These are phyloP conservation scores for Ceryle rudis DNA, from an alignment of 2,797 vertebrate species.

Conservation along the genomic window DNA sequence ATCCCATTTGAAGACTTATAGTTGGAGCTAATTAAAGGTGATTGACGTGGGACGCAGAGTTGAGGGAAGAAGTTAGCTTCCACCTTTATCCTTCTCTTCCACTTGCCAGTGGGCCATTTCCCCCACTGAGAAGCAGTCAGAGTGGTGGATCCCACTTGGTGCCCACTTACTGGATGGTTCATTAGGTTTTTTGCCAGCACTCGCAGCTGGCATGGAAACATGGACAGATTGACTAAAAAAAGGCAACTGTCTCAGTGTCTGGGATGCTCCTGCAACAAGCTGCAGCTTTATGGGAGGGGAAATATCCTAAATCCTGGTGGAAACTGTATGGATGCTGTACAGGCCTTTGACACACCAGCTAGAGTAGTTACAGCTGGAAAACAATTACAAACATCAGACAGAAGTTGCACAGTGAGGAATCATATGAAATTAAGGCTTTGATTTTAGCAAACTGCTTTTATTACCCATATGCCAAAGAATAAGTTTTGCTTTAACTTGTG, in stretches of 20 bases:
- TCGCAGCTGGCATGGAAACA: slow-evolving; percentile 27
- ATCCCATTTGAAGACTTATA: background rate
- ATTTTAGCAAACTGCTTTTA: slow-evolving; percentile 71
- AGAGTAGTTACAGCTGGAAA: background rate
- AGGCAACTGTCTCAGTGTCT: background rate
- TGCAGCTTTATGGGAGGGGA: background rate
- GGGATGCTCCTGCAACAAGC: background rate
- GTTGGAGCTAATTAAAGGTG: background rate
- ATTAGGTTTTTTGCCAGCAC: background rate
- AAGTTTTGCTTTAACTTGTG: slow-evolving; percentile 61
- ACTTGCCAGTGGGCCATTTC: background rate
- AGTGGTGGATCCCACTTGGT: background rate
- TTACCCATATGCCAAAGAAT: slow-evolving; percentile 51
- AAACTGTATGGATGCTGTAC: background rate
- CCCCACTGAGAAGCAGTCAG: background rate
- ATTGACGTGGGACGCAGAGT: background rate
- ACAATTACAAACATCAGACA: slow-evolving; percentile 54
- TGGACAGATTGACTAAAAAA: slow-evolving; percentile 18
- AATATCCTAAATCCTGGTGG: background rate
- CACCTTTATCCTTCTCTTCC: background rate
- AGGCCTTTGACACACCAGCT: background rate
- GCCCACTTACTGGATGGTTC: background rate
- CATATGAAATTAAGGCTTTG: slow-evolving; percentile 73
- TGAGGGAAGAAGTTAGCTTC: background rate
- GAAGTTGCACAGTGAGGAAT: slow-evolving; percentile 32